Base-by-base conservation (phyloP, 2,797 vertebrate species). In the Sebastes taczanowskii region DNA sequence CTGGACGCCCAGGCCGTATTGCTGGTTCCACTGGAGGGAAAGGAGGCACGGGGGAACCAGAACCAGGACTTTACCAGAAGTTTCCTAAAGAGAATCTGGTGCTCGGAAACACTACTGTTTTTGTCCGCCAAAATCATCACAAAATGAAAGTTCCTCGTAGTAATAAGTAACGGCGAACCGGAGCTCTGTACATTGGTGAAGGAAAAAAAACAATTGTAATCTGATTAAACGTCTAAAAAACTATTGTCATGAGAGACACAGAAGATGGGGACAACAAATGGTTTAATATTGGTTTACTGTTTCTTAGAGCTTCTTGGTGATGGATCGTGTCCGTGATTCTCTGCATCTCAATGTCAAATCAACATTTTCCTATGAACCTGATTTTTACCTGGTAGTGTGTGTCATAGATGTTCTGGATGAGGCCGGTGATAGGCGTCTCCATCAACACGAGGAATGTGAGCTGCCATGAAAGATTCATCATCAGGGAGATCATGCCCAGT, bases 381-480 rank as follows among this genome's bases (percentile, higher is more conserved):
- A 6, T 18, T 32, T 25, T 52, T 82, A 98, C 97, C 97, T 97
- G 91, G 23, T 93, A 58, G 64, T 95, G 88, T 9, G 88, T 94
- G 78, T 97, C 94, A 9, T 96, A 85, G 5, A 94, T 27, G 70
- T 93, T 89, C 22, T 98, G 96, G 34, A 97, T 60, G 11, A 97
- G 74, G 4, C 94, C 91, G 0, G 96, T 95, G 58, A 97, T 10
- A 0, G 97, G 97, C 0, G 97, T 92, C 34, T 94, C 74, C 67
- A 95, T 78, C 35, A 96, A 20, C 2, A 95, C 95, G 2, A 96
- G 88, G 1, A 97, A 23, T 0, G 97, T 97, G 83, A 98, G 94
- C 77, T 89, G 93, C 76, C 93, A 94, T 0, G 97, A 98, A 0
- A 95, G 91, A 77, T 66, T 95, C 72, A 95, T 53, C 97, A 98